These are phyloP conservation scores for Agrotis ipsilon DNA, from an alignment of 2,888 invertebrate genomes.

Conservation along the genomic window DNA sequence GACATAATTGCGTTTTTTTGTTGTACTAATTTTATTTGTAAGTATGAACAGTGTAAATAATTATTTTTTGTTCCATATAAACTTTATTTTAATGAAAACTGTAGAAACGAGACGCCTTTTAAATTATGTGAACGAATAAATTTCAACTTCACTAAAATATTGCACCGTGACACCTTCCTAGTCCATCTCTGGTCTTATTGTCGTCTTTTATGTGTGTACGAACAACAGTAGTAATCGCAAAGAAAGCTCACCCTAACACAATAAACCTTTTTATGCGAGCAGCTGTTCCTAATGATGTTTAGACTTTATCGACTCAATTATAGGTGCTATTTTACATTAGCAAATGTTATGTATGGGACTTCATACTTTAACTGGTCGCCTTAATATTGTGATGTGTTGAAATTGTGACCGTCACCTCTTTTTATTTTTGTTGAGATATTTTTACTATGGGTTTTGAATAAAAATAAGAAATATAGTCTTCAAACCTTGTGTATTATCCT, in stretches of 20 bases:
- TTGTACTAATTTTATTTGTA: no score
- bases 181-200: conserved; percentile 78
- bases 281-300: conserved; percentile 67
- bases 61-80: no score
- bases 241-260: conserved; percentile 87
- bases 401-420: conserved; percentile 72
- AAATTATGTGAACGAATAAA: not conserved
- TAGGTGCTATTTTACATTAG: conserved; percentile 75
- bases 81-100: no score
- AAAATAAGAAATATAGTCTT: no score
- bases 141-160: not conserved
- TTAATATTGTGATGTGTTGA: conserved; percentile 68
- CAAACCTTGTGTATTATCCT: no score
- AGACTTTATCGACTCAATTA: conserved; percentile 66
- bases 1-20: no score
- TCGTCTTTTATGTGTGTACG: conserved; percentile 80
- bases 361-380: conserved; percentile 68
- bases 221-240: conserved; percentile 85
- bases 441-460: not conserved
- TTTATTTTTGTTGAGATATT: not conserved
- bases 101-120: not conserved
- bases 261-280: conserved; percentile 78
- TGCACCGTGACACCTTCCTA: conserved; percentile 47
- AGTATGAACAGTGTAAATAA: no score
- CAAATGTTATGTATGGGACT: conserved; percentile 60